Evolutionary conservation across 1,140 invertebrate genomes (phyloP), one percentile per base, ranked within the genome.

Genomic region (Papilio glaucus): DNA sequence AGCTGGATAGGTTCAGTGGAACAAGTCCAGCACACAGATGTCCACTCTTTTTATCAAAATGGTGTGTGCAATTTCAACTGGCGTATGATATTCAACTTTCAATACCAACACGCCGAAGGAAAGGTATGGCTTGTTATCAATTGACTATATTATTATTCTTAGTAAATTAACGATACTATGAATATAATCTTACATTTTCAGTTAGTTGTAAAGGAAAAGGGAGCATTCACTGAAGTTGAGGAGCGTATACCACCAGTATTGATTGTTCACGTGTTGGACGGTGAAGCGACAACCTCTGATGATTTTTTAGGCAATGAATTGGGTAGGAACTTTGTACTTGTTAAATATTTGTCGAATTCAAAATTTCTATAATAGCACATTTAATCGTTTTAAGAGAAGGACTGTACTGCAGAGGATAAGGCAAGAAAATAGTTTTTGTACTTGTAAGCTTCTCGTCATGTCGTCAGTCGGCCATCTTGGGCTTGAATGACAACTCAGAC

Each of bases 1-100:
- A 97, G 97, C 1, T 98, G 97, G 97, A 94, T 98, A 42, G 94
- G 95, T 72, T 95, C 95, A 38, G 91, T 91, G 7, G 94, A 96
- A 53, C 95, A 97, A 77, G 88, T 94, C 57, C 97, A 98, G 88
- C 94, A 94, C 26, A 98, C 97, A 2, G 97, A 98, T 91, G 94
- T 98, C 63, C 97, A 98, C 93, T 96, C 95, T 83, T 95, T 96
- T 71, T 98, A 96, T 5, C 80, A 97, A 37, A 96, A 94, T 0
- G 97, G 97, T 0, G 97, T 97, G 79, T 97, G 96, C 0, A 96
- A 96, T 82, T 98, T 98, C 90, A 98, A 98, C 89, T 98, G 98
- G 98, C 92, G 97, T 82, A 98, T 98, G 93, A 93, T 98, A 42
- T 98, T 97, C 84, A 95, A 94, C 9, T 96, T 98, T 79, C 95